phyloP scores from a whole-genome alignment of 2,113 vertebrate species.

The Corynorhinus townsendii region DNA sequence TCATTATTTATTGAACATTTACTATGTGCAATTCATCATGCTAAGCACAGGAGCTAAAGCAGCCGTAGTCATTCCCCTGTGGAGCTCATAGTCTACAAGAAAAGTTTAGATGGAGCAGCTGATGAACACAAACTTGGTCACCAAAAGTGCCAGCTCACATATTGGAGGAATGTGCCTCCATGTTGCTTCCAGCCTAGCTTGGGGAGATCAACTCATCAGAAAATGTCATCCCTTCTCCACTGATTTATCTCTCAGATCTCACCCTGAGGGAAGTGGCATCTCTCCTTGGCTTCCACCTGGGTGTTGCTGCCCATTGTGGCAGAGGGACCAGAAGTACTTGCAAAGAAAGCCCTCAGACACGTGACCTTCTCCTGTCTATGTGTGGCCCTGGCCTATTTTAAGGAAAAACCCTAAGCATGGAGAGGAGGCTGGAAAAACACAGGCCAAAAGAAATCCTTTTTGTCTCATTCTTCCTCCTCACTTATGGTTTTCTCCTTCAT shows the following conservation, averaged over 20 bases:
- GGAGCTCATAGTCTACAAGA: neutral
- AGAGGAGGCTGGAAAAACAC: constrained; percentile 4
- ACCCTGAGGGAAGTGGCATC: neutral
- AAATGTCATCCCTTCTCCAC: fast-evolving
- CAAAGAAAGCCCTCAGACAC: fast-evolving
- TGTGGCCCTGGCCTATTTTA: neutral
- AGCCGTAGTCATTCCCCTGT: neutral
- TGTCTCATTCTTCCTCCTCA: neutral
- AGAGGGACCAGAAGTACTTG: neutral
- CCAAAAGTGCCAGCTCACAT: neutral
- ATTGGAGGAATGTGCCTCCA: neutral
- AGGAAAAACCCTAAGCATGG: neutral
- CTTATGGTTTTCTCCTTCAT: neutral
- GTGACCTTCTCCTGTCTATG: neutral
- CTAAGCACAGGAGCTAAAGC: neutral
- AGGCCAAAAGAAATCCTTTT: neutral
- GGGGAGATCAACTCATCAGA: too few species aligned
- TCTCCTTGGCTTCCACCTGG: neutral
- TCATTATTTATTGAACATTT: neutral
- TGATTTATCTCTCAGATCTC: neutral
- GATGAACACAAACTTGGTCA: neutral
- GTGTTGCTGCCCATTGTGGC: neutral
- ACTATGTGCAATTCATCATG: fast-evolving
- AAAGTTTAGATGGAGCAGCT: neutral
- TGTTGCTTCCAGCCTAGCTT: neutral